A percentile compares a stretch with the other conserved stretches of the same genome.
phyloP scores from a whole-genome alignment of 2,113 vertebrate species.

The Epinephelus moara region DNA sequence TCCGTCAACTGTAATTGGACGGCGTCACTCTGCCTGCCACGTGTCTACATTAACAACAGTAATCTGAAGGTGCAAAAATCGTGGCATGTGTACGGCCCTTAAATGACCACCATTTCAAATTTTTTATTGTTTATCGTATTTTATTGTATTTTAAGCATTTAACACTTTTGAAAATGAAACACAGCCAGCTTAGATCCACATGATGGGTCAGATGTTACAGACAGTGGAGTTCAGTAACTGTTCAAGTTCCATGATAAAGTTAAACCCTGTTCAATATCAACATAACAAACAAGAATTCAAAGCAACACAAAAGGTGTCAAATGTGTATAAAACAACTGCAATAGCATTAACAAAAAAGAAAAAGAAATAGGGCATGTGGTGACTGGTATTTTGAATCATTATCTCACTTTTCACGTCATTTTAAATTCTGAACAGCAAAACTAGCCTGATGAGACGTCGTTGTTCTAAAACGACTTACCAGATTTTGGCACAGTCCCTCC shows the following conservation, averaged over 20 bases:
- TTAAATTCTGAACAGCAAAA: slow-evolving; percentile 7
- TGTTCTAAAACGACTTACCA: background rate
- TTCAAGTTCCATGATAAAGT: background rate
- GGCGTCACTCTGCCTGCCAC: too few species aligned
- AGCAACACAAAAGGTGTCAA: slow-evolving; percentile 36
- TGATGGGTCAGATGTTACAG: slow-evolving; percentile 3
- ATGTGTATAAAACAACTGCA: slow-evolving; percentile 43
- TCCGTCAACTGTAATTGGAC: too few species aligned
- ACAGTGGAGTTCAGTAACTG: background rate
- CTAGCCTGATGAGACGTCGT: background rate
- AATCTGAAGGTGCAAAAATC: background rate
- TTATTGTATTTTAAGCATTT: slow-evolving; percentile 30
- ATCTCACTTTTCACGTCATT: background rate
- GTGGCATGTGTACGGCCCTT: too few species aligned
- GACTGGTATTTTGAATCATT: slow-evolving; percentile 10
- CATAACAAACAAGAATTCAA: slow-evolving; percentile 38
- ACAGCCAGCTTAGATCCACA: background rate
- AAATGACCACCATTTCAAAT: too few species aligned
- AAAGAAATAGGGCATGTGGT: slow-evolving; percentile 41
- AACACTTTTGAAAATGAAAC: background rate
- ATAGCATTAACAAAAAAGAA: slow-evolving; percentile 29
- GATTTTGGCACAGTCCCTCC: slow-evolving; percentile 69
- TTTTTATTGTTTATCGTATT: background rate
- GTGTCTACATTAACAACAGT: background rate
- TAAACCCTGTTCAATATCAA: background rate